phyloP scores from a whole-genome alignment of 2,113 vertebrate genomes.

The Pachyramphus minor region DNA sequence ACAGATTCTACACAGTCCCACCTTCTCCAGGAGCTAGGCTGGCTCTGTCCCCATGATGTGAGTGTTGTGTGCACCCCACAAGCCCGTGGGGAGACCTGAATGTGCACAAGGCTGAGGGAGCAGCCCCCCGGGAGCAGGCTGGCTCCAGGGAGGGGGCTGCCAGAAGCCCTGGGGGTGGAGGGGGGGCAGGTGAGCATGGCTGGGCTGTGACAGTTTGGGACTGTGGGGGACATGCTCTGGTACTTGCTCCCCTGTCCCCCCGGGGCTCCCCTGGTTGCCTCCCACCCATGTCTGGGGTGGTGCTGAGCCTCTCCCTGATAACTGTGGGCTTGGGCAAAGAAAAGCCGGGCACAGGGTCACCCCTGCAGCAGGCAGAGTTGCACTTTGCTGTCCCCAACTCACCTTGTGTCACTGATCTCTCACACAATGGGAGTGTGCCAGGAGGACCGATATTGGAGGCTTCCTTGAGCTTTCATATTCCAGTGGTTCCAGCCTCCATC shows the following conservation, averaged over 20 bases:
- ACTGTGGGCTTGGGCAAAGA: neutral
- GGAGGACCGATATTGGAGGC: neutral
- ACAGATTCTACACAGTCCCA: fast-evolving
- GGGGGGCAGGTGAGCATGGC: fast-evolving
- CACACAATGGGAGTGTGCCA: fast-evolving
- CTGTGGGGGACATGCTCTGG: fast-evolving
- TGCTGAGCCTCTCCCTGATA: neutral
- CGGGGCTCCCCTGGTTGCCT: fast-evolving
- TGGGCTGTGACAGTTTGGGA: neutral
- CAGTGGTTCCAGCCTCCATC: neutral
- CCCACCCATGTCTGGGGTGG: no score
- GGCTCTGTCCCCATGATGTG: neutral
- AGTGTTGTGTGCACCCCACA: neutral
- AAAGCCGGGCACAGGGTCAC: neutral
- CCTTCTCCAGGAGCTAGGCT: neutral
- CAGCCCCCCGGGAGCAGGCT: neutral
- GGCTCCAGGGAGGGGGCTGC: neutral
- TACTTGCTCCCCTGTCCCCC: no score
- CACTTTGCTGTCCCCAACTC: neutral
- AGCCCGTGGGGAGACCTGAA: neutral
- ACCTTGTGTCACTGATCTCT: neutral
- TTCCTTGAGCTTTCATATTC: neutral
- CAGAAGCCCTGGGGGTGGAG: neutral
- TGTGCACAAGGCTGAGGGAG: fast-evolving
- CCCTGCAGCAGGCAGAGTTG: conserved; percentile 19